Evolutionary conservation across 2,888 invertebrate genomes (phyloP), one percentile per base, ranked within the genome.

Genomic region (Anaspis maculata): DNA sequence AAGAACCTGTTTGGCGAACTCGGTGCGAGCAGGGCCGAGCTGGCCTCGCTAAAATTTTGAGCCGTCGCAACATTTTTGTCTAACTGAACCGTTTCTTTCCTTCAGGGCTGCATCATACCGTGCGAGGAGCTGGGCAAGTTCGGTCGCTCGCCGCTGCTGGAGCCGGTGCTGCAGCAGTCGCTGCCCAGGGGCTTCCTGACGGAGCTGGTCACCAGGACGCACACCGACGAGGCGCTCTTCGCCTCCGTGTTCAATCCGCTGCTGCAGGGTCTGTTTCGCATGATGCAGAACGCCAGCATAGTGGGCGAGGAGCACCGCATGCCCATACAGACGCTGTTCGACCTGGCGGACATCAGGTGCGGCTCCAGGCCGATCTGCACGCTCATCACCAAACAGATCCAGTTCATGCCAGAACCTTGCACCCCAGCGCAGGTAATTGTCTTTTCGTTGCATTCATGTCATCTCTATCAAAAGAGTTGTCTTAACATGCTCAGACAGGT

Each of bases 301-400:
- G 76, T 84, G 42, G 72, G 78, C 3, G 82, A 79, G 47, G 72
- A 74, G 27, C 79, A 78, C 54, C 65, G 77, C 27, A 67, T 72
- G 43, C 82, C 85, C 7, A 44, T 61, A 15, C 62, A 63, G 42
- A 30, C 55, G 30, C 68, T 95, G 35, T 77, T 80, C 24, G 84
- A 90, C 49, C 68, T 95, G 42, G 80, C 86, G 53, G 86, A 87
- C 48, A 76, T 91, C 37, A 79, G 86, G 39, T 76, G 76, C 45
- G 74, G 75, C 27, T 59, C 72, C n/a, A 74, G 91, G 3, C 94
- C 94, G 1, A 73, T 94, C 36, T 85, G 86, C 51, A 71, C 73
- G 43, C 59, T 83, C 3, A 69, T 55, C 6, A 72, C 73, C 0
- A 70, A 71, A 40, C 76, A 81, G 61, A 66, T 74, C 2, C 85